Evolutionary conservation across 1,140 invertebrate genomes (phyloP), one percentile per base, ranked within the genome.

Genomic region (Trachymyrmex cornetzi): DNA sequence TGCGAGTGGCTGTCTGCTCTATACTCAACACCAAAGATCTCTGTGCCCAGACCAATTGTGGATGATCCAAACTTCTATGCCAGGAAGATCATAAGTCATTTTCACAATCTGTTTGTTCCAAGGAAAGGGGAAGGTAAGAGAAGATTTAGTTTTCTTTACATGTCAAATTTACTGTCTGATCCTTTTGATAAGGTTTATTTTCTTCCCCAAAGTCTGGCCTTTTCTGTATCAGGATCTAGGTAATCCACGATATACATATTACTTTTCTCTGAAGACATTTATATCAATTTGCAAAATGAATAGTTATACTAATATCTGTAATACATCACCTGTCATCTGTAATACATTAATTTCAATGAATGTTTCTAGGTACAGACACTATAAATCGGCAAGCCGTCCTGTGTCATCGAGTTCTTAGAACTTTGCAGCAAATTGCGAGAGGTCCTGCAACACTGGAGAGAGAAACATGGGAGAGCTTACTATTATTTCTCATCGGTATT

Each of bases 41-140:
- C 97, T 90, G 98, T 99, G 24, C 99, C 99, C 0, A 97, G 97
- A 91, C 98, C 98, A 2, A 97, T 99, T 16, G 96, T 97, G 55
- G 97, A 98, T 72, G 98, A 99, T 94, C 98, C 99, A 0, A 99
- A 99, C 94, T 96, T 98, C 81, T 99, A 99, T 96, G 98, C 98
- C 1, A 96, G 98, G 87, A 98, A 97, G 94, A 99, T 99, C 89
- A 97, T 99, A 34, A 97, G 97, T 71, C 99, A 99, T 95, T 97
- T 99, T 84, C 98, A 99, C 93, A 99, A 99, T 95, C 96, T 99
- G 63, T 99, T 99, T 96, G 97, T 99, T 59, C 99, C 99, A n/a
- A 96, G 99, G 67, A 97, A 97, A 93, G 98, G 98, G 91, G 98
- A 98, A 97, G 98, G 98, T 98, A 96, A 87, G 53, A 50, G 27